These are phyloP conservation scores for Hyperoplus lanceolatus DNA, from an alignment of 2,797 vertebrate species.

Conservation along the genomic window DNA sequence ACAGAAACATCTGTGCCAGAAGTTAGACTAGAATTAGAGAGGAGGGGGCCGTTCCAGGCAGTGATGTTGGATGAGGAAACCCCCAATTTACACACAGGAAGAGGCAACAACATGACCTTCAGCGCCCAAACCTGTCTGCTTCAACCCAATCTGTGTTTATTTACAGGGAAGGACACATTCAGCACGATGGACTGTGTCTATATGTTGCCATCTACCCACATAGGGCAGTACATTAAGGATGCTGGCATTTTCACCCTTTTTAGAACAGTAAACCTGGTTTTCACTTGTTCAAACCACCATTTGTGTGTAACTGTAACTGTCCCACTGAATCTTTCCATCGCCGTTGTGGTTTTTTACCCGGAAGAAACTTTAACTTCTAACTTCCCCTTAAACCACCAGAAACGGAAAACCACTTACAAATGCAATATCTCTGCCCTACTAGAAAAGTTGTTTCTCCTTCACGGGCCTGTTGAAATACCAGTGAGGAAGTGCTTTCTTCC, in stretches of 20 bases:
- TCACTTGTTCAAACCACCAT: constrained; percentile 10
- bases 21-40: constrained; percentile 28
- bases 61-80: constrained; percentile 35
- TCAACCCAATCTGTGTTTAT: constrained; percentile 15
- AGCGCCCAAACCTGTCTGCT: neutral
- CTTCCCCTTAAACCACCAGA: constrained; percentile 27
- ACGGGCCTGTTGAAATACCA: constrained; percentile 26
- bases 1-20: constrained; percentile 68
- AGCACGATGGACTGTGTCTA: neutral
- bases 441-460: neutral
- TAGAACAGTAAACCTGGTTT: neutral
- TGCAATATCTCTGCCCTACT: constrained; percentile 14
- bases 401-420: constrained; percentile 52
- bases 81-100: constrained; percentile 40
- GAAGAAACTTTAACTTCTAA: constrained; percentile 23
- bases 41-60: constrained; percentile 18
- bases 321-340: neutral
- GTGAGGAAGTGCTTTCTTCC: constrained; percentile 32
- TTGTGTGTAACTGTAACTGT: neutral
- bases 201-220: neutral
- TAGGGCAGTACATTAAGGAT: neutral
- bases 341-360: constrained; percentile 21
- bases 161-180: constrained; percentile 4
- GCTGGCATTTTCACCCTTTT: neutral
- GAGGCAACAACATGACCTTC: constrained; percentile 31